These are phyloP conservation scores for Aelia acuminata DNA, from an alignment of 2,888 invertebrate species.

Conservation along the genomic window DNA sequence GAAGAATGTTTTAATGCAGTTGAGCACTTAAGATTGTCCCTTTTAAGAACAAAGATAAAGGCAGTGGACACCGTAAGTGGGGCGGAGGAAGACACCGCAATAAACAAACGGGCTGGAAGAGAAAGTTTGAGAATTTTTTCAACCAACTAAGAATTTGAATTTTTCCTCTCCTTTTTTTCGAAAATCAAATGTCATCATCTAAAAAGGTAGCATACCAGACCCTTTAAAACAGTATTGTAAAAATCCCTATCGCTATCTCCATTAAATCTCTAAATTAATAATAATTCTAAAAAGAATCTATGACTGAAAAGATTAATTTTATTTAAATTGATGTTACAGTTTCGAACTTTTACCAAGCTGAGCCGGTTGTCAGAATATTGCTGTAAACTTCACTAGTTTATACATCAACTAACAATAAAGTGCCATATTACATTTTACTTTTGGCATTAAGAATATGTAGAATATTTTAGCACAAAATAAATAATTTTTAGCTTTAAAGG, in stretches of 20 bases:
- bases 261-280: too few species aligned
- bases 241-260: neutral
- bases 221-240: neutral
- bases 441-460: too few species aligned
- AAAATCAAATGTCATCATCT: neutral
- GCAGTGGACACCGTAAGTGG: neutral
- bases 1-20: neutral
- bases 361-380: too few species aligned
- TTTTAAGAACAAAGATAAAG: slow-evolving; percentile 15
- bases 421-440: too few species aligned
- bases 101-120: slow-evolving; percentile 30
- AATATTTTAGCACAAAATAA: too few species aligned
- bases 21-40: neutral
- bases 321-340: too few species aligned
- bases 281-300: too few species aligned
- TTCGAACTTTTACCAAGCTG: too few species aligned
- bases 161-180: neutral
- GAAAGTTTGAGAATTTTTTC: neutral
- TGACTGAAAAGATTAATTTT: too few species aligned
- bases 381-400: too few species aligned
- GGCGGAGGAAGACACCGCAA: slow-evolving; percentile 18
- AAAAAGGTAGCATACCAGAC: neutral
- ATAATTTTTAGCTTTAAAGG: too few species aligned
- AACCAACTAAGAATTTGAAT: neutral
- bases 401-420: too few species aligned